A percentile compares a stretch with the other conserved stretches of the same genome.
phyloP scores from a whole-genome alignment of 2,888 invertebrate genomes.

The Drosophila subquinaria region DNA sequence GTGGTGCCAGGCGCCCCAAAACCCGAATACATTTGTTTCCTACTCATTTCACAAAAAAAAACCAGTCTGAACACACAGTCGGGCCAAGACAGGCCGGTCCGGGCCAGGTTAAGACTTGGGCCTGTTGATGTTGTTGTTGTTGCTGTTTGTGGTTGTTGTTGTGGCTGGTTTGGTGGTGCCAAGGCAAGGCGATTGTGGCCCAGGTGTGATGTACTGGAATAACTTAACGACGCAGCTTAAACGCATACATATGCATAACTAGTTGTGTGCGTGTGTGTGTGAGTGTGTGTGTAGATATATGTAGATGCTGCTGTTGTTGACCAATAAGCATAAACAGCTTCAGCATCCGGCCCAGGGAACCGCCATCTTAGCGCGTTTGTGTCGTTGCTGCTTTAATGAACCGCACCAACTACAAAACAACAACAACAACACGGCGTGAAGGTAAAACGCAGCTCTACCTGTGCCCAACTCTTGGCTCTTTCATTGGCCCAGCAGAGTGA shows the following conservation, averaged over 20 bases:
- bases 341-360: constrained; percentile 74
- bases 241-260: constrained; percentile 71
- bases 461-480: constrained; percentile 43
- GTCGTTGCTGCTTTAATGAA: constrained; percentile 71
- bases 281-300: constrained; percentile 10
- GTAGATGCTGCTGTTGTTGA: constrained; percentile 72
- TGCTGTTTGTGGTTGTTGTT: constrained; percentile 24
- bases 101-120: constrained; percentile 57
- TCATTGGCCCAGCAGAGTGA: constrained; percentile 22
- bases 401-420: constrained; percentile 24
- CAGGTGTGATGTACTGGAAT: constrained; percentile 82
- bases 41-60: constrained; percentile 67
- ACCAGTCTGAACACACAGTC: constrained; percentile 67
- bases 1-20: constrained; percentile 75
- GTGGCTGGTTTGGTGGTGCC: constrained; percentile 43
- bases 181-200: constrained; percentile 55
- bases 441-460: constrained; percentile 63
- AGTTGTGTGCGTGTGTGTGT: constrained; percentile 23
- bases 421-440: constrained; percentile 32
- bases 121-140: constrained; percentile 36
- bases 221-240: constrained; percentile 76
- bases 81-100: constrained; percentile 26
- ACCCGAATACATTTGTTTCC: constrained; percentile 76
- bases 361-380: constrained; percentile 74
- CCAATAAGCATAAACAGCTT: constrained; percentile 80